A percentile compares a stretch with the other conserved stretches of the same genome.
Conservation (phyloP, 1,140 invertebrate species). For the Caenorhabditis brenneri region DNA sequence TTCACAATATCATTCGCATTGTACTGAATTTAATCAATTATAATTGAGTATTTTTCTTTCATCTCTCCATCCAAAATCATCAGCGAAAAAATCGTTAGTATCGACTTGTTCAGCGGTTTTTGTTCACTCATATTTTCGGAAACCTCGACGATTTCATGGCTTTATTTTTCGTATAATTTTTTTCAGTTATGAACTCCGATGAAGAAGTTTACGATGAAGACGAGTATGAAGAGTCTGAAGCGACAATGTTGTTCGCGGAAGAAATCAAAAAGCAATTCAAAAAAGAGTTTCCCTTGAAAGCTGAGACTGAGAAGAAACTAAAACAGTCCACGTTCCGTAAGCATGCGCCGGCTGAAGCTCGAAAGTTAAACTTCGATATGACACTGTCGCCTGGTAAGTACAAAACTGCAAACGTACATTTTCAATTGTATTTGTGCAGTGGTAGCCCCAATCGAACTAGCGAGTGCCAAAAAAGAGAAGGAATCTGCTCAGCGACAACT, state of each 20-base stretch:
- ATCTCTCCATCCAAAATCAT: too few relatives aligned
- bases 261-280: conserved; percentile 22
- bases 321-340: neutral
- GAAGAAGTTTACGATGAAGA: neutral
- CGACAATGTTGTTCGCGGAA: neutral
- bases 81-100: too few relatives aligned
- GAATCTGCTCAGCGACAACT: neutral
- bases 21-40: too few relatives aligned
- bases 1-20: too few relatives aligned
- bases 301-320: neutral
- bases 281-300: conserved; percentile 8
- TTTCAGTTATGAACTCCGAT: neutral
- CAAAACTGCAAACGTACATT: too few relatives aligned
- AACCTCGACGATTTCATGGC: too few relatives aligned
- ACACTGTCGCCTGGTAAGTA: conserved; percentile 1
- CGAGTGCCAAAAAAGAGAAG: neutral
- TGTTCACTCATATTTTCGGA: too few relatives aligned
- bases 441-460: neutral
- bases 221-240: neutral
- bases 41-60: too few relatives aligned
- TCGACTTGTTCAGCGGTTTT: neutral
- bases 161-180: too few relatives aligned
- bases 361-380: neutral
- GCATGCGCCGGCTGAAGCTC: neutral
- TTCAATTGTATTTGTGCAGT: too few relatives aligned